These are phyloP conservation scores for Cinclus cinclus DNA, from an alignment of 2,113 vertebrate genomes.

Conservation along the genomic window DNA sequence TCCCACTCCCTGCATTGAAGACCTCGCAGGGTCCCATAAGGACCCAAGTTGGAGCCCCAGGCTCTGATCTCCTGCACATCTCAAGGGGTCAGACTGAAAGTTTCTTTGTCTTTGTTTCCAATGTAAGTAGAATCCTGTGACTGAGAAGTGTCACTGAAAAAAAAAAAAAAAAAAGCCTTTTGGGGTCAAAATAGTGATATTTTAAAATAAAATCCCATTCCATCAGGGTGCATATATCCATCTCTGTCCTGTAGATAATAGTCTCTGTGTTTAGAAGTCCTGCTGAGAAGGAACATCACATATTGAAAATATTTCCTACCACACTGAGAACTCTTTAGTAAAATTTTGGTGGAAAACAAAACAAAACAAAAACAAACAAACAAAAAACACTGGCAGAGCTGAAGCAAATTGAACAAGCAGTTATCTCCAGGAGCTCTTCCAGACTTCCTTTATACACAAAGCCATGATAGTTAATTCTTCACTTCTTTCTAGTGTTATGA, in stretches of 20 bases:
- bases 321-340: neutral
- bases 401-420: neutral
- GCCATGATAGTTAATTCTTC: neutral
- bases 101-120: neutral
- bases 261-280: neutral
- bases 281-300: neutral
- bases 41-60: neutral
- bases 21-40: neutral
- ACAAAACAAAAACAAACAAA: neutral
- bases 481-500: neutral
- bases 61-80: neutral
- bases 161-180: neutral
- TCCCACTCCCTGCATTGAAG: neutral
- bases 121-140: accelerated
- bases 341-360: neutral
- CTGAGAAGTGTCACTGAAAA: neutral
- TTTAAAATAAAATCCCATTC: neutral
- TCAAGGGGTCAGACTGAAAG: neutral
- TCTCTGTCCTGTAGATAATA: neutral
- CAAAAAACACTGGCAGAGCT: neutral
- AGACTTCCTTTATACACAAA: neutral
- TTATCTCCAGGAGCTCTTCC: neutral
- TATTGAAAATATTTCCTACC: neutral
- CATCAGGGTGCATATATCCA: neutral
- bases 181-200: neutral